Percentiles rank a stretch among this genome's conserved stretches.
These are phyloP conservation scores for Stenodema calcarata DNA, from an alignment of 2,888 invertebrate species.

Conservation along the genomic window DNA sequence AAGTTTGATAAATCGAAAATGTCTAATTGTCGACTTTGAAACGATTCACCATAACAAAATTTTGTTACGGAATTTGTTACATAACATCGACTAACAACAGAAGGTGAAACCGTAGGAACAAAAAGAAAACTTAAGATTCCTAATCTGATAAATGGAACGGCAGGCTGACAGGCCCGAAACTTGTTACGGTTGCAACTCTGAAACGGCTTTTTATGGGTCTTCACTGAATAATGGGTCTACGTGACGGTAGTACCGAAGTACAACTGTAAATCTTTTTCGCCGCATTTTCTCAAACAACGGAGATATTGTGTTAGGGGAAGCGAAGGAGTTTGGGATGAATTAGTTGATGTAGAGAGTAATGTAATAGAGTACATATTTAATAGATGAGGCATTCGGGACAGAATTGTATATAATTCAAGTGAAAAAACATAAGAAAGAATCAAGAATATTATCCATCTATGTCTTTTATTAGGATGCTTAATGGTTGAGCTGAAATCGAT, in stretches of 20 bases:
- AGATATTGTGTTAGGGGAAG: not conserved
- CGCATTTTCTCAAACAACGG: not conserved
- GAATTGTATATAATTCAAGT: too few relatives aligned
- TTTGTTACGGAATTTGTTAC: not conserved
- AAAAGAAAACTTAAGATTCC: slow-evolving; percentile 2
- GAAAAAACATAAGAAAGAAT: too few relatives aligned
- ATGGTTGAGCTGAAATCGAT: too few relatives aligned
- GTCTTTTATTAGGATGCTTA: too few relatives aligned
- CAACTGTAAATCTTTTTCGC: not conserved
- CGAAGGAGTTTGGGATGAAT: not conserved
- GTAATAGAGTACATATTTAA: too few relatives aligned
- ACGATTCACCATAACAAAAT: too few relatives aligned
- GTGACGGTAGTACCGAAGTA: not conserved
- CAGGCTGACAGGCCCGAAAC: not conserved
- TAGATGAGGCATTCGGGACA: too few relatives aligned
- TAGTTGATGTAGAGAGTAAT: not conserved
- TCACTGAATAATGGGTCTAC: not conserved
- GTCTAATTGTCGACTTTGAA: not conserved
- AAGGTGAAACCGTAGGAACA: not conserved
- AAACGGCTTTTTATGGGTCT: not conserved
- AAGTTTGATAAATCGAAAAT: too few relatives aligned
- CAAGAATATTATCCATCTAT: too few relatives aligned
- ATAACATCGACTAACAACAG: not conserved
- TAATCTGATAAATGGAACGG: slow-evolving; percentile 1
- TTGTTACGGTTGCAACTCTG: not conserved